A percentile compares a stretch with the other conserved stretches of the same genome.
phyloP scores from a whole-genome alignment of 2,888 invertebrate species.

The Julus scanicus region DNA sequence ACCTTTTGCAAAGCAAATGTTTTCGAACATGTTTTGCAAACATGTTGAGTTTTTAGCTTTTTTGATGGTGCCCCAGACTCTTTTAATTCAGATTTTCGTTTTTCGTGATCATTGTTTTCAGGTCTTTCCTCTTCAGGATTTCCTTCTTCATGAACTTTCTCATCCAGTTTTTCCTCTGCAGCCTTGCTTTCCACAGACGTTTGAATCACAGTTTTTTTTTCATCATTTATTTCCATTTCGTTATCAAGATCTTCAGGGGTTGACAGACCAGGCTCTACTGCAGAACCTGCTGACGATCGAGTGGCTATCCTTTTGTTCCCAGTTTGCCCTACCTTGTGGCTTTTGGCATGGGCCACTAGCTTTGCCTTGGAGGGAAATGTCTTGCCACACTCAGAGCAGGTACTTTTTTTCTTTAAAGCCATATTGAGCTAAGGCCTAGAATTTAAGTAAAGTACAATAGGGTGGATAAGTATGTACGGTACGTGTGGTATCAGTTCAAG shows the following conservation, averaged over 20 bases:
- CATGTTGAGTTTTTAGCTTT: constrained; percentile 32
- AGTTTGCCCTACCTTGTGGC: not conserved
- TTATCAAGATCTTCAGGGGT: not conserved
- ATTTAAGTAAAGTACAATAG: not conserved
- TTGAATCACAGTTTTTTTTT: not conserved
- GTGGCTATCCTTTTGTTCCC: not conserved
- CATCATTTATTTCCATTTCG: not conserved
- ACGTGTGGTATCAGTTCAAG: no score
- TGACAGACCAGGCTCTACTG: not conserved
- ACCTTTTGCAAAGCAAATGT: constrained; percentile 27
- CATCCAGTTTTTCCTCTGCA: not conserved
- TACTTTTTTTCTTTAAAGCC: constrained; percentile 21
- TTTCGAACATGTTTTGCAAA: constrained; percentile 38
- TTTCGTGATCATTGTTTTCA: not conserved
- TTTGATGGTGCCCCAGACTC: not conserved
- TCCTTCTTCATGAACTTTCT: not conserved
- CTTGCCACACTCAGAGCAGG: constrained; percentile 24
- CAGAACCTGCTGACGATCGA: not conserved
- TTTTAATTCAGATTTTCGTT: not conserved
- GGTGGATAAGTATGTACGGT: not conserved
- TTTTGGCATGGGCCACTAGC: constrained; percentile 9
- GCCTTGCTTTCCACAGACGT: not conserved
- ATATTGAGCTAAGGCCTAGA: not conserved
- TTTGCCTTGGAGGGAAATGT: not conserved
- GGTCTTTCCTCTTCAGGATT: no score